phyloP scores from a whole-genome alignment of 2,113 vertebrate species.

The Proteles cristata region DNA sequence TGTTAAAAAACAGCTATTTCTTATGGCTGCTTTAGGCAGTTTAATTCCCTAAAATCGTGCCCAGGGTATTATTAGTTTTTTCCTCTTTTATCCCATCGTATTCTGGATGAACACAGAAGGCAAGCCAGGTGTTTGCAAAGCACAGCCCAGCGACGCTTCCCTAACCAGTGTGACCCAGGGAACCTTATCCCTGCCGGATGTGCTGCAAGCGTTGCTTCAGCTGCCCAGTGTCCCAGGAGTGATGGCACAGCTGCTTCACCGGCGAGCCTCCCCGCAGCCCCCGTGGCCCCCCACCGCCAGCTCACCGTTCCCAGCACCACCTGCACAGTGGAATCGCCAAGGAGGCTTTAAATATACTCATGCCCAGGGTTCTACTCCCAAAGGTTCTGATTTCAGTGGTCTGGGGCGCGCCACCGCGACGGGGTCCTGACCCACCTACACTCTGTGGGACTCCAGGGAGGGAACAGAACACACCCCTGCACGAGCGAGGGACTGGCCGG shows the following conservation, averaged over 20 bases:
- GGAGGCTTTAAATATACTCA: not conserved
- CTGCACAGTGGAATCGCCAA: not conserved
- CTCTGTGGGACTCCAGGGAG: not conserved
- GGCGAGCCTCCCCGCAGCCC: fast-evolving
- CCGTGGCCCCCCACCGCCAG: not conserved
- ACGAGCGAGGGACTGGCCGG: not conserved
- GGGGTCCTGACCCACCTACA: not conserved
- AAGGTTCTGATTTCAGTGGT: not conserved
- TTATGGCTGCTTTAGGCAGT: not conserved
- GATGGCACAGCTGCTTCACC: fast-evolving
- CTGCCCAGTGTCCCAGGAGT: not conserved
- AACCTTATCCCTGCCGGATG: too few relatives aligned
- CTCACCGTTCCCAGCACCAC: not conserved
- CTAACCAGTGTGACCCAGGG: too few relatives aligned
- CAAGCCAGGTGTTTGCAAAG: not conserved
- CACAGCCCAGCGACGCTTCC: not conserved
- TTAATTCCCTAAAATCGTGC: conserved; percentile 25
- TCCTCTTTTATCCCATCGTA: not conserved
- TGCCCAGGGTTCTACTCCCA: not conserved
- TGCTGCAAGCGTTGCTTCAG: not conserved
- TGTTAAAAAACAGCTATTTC: not conserved
- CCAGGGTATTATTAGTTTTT: not conserved
- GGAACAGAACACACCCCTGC: not conserved
- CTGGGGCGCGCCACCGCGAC: not conserved
- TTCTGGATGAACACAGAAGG: not conserved